phyloP scores from a whole-genome alignment of 53 echinoderm and acorn worm genomes.

The Luidia sarsii region DNA sequence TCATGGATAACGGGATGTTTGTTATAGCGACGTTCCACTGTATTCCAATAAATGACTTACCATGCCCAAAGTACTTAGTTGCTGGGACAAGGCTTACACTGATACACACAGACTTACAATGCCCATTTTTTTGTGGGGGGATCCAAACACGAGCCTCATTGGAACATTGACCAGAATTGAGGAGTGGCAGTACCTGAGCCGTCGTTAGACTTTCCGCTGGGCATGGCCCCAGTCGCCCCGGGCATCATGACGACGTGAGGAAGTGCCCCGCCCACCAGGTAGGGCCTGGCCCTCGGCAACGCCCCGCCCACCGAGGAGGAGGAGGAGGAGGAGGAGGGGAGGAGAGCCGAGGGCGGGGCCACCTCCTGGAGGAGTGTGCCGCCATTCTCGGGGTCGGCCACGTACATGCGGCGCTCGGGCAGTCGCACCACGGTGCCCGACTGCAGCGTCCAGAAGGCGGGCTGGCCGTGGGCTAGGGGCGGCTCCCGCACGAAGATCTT shows the following conservation, averaged over 20 bases:
- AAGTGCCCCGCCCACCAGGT: slow-evolving; percentile 22
- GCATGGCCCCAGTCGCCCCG: neutral
- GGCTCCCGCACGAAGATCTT: slow-evolving; percentile 92
- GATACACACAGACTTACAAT: too few species aligned
- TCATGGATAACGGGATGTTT: too few species aligned
- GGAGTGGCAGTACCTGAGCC: neutral
- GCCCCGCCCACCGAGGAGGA: neutral
- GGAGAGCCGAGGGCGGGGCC: neutral
- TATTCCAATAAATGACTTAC: too few species aligned
- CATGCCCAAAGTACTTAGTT: too few species aligned
- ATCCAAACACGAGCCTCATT: too few species aligned
- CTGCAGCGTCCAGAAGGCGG: slow-evolving; percentile 91
- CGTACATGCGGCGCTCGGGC: slow-evolving; percentile 68
- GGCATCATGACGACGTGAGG: slow-evolving; percentile 36
- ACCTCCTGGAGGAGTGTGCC: slow-evolving; percentile 20
- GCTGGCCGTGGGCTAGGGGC: slow-evolving; percentile 75
- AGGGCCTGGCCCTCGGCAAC: neutral
- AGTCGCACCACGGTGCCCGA: slow-evolving; percentile 91
- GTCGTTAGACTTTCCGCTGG: neutral
- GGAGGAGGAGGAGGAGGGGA: too few species aligned
- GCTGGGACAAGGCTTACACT: too few species aligned
- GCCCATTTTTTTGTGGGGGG: too few species aligned
- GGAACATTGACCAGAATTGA: too few species aligned
- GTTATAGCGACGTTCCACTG: too few species aligned
- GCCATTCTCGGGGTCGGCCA: slow-evolving; percentile 48